phyloP scores from a whole-genome alignment of 2,888 invertebrate genomes.

The Frankliniella intonsa region DNA sequence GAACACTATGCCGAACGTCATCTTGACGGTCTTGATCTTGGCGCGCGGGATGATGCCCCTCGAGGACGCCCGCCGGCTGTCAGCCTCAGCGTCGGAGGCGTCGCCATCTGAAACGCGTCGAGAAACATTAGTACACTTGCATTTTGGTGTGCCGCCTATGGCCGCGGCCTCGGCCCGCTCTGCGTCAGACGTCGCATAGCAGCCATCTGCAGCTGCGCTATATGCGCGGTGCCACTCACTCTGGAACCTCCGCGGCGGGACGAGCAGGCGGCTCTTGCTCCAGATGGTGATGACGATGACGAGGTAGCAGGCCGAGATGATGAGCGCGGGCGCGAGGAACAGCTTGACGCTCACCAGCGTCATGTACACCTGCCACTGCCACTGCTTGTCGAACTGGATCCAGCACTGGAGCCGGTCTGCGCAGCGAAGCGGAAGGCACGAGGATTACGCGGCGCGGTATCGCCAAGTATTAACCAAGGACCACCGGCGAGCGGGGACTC shows the following conservation, averaged over 20 bases:
- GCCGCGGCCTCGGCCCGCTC: too few relatives aligned
- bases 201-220: too few relatives aligned
- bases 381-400: conserved; percentile 72
- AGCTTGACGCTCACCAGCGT: conserved; percentile 73
- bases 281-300: conserved; percentile 90
- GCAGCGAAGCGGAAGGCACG: conserved; percentile 31
- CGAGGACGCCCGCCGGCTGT: conserved; percentile 74
- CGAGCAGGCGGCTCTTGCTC: conserved; percentile 71
- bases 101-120: conserved; percentile 33
- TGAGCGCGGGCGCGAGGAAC: conserved; percentile 79
- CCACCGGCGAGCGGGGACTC: neutral
- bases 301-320: conserved; percentile 85
- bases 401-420: conserved; percentile 74
- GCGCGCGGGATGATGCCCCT: conserved; percentile 89
- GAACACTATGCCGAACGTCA: conserved; percentile 93
- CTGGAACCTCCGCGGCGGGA: conserved; percentile 48
- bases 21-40: conserved; percentile 95
- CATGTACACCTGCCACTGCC: conserved; percentile 86
- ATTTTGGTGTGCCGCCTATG: too few relatives aligned
- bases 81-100: conserved; percentile 39
- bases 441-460: neutral
- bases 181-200: too few relatives aligned
- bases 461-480: too few relatives aligned
- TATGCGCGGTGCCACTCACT: conserved; percentile 15
- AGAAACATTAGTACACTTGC: too few relatives aligned